These are phyloP conservation scores for Leiothrix lutea DNA, from an alignment of 2,113 vertebrate genomes.

Conservation along the genomic window DNA sequence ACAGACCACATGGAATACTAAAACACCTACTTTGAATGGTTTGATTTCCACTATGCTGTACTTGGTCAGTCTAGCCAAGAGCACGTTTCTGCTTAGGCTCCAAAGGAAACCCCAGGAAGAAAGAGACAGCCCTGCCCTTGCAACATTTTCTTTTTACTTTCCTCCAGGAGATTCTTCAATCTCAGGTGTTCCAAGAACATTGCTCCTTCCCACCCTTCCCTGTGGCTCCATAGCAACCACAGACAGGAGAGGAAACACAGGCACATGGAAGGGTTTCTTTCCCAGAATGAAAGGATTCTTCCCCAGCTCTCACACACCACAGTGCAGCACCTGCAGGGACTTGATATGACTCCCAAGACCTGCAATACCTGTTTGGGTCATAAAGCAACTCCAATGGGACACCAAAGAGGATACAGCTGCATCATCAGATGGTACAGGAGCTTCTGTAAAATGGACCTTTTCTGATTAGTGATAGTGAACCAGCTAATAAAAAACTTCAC, in stretches of 20 bases:
- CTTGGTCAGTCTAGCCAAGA: background rate
- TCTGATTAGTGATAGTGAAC: background rate
- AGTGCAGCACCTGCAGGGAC: background rate
- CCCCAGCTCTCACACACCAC: background rate
- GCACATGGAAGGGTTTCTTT: background rate
- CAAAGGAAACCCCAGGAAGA: background rate
- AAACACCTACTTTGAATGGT: background rate
- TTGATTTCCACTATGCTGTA: background rate
- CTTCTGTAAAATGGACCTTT: background rate
- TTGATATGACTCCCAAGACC: background rate
- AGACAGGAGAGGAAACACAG: background rate
- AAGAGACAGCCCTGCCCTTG: background rate
- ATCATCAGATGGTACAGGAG: background rate
- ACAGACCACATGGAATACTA: background rate
- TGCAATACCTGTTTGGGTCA: background rate
- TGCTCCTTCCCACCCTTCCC: background rate
- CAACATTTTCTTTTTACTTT: background rate
- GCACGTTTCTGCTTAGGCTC: background rate
- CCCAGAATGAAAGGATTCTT: background rate
- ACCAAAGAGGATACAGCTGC: background rate
- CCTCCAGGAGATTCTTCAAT: background rate
- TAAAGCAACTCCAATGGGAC: background rate
- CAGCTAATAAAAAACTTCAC: background rate
- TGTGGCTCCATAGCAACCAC: background rate
- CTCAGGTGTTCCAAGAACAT: background rate